phyloP scores from a whole-genome alignment of 2,888 invertebrate species.

The Hecatera dysodea region DNA sequence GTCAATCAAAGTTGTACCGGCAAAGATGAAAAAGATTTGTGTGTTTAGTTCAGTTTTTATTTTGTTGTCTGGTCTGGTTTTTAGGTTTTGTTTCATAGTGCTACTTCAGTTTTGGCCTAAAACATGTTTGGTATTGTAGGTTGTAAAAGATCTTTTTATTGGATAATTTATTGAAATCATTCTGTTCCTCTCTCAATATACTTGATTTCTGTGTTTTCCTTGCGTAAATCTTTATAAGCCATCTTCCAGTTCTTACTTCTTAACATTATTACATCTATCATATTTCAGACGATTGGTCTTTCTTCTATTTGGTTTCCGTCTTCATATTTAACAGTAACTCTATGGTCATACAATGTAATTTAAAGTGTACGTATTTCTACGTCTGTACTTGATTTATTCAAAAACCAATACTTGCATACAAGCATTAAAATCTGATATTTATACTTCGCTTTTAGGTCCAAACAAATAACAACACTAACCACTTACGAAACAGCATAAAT shows the following conservation, averaged over 20 bases:
- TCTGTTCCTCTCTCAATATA: background rate
- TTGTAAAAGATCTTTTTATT: background rate
- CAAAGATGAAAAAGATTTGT: slow-evolving; percentile 5
- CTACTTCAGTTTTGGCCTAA: slow-evolving; percentile 4
- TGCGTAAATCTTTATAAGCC: background rate
- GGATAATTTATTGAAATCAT: background rate
- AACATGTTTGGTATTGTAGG: background rate
- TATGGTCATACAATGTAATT: no score
- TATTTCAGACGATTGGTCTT: background rate
- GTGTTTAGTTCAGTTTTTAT: background rate
- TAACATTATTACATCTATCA: no score
- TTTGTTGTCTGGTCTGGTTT: background rate
- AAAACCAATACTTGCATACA: slow-evolving; percentile 12
- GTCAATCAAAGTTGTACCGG: slow-evolving; percentile 35
- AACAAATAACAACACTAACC: slow-evolving; percentile 19
- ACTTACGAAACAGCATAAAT: slow-evolving; percentile 37
- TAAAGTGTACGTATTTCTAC: no score
- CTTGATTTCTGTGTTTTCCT: background rate
- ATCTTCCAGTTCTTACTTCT: background rate
- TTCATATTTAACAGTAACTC: no score
- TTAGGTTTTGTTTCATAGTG: background rate
- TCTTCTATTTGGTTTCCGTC: background rate
- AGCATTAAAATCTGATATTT: slow-evolving; percentile 10
- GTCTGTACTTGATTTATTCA: slow-evolving; percentile 14
- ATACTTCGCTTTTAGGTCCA: slow-evolving; percentile 2